Conservation (phyloP, 2,113 vertebrate species). For the Elgaria multicarinata region DNA sequence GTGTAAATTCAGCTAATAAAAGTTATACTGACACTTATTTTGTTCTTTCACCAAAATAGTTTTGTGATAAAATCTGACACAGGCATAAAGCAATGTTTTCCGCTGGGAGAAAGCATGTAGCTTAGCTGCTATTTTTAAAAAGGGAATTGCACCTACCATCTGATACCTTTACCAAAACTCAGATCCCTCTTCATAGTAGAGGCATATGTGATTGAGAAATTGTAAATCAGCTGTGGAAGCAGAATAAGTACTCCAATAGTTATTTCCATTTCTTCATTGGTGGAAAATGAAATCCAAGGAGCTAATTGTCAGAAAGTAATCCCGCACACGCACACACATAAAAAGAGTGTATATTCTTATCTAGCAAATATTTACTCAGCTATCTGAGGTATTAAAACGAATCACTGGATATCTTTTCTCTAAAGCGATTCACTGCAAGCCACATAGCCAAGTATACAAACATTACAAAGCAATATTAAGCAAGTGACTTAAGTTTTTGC, state of each 20-base stretch:
- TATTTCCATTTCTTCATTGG: conserved; percentile 18
- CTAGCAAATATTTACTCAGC: conserved; percentile 34
- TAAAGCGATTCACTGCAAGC: conserved; percentile 7
- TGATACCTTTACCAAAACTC: neutral
- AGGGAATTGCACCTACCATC: neutral
- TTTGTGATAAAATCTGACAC: neutral
- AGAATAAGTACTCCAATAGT: conserved; percentile 4
- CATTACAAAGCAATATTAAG: neutral
- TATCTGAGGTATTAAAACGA: conserved; percentile 22
- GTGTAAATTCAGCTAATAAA: neutral
- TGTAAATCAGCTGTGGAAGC: conserved; percentile 17
- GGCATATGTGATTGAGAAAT: neutral
- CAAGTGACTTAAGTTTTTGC: neutral
- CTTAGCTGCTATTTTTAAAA: neutral
- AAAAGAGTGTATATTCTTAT: neutral
- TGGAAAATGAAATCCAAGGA: conserved; percentile 11
- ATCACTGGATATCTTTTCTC: conserved; percentile 1
- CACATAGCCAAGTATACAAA: neutral
- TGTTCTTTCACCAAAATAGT: neutral
- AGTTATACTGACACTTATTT: neutral
- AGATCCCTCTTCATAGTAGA: neutral
- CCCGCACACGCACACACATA: neutral
- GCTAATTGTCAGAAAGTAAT: conserved; percentile 1
- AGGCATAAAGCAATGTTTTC: neutral
- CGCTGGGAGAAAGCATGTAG: neutral